A percentile compares a stretch with the other conserved stretches of the same genome.
phyloP scores from a whole-genome alignment of 2,888 invertebrate genomes.

The Heliconius cydno region DNA sequence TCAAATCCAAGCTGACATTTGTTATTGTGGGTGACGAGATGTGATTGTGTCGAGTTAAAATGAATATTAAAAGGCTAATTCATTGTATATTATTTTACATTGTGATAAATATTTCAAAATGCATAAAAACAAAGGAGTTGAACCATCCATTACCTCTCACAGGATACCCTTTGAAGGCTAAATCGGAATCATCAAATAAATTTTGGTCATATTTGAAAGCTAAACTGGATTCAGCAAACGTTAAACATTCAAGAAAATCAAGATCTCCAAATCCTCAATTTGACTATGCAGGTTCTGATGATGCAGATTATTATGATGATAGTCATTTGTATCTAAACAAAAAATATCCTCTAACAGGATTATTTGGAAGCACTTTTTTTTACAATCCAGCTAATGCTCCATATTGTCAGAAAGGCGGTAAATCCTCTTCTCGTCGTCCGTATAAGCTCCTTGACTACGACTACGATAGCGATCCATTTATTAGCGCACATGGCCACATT shows the following conservation, averaged over 20 bases:
- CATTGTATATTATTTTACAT: not conserved
- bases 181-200: not conserved
- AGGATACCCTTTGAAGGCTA: not conserved
- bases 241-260: not conserved
- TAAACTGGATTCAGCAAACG: not conserved
- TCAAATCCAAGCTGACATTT: constrained; percentile 5
- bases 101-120: not conserved
- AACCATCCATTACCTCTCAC: not conserved
- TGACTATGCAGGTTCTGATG: not conserved
- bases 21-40: not conserved
- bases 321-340: not conserved
- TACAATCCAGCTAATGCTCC: constrained; percentile 16
- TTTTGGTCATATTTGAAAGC: constrained; percentile 7
- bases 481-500: not conserved
- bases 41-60: constrained; percentile 10
- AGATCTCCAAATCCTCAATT: not conserved
- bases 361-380: constrained; percentile 10
- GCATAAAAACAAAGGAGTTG: not conserved
- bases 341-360: not conserved
- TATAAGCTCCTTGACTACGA: constrained; percentile 12
- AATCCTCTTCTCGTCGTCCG: not conserved
- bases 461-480: constrained; percentile 1
- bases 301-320: not conserved
- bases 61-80: constrained; percentile 5
- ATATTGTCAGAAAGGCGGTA: not conserved